Evolutionary conservation across 1,140 invertebrate species (phyloP).

Genomic region (Globodera rostochiensis): DNA sequence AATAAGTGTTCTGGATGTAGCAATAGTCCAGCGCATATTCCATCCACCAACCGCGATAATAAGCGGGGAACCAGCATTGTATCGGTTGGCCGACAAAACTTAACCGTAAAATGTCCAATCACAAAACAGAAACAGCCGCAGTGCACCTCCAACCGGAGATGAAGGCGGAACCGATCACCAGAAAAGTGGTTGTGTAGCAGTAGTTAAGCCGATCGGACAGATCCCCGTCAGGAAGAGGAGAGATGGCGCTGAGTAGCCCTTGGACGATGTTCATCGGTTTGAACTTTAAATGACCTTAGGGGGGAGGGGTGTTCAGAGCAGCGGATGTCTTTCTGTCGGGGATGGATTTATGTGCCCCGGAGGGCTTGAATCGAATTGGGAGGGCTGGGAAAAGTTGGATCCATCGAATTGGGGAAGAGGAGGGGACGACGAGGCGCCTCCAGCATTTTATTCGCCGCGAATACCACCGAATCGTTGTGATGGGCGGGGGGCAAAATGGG

Average conservation of each 20-base stretch:
- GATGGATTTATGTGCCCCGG: not conserved
- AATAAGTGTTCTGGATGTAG: constrained; percentile 65
- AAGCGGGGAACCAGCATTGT: constrained; percentile 65
- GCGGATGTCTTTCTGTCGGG: too few relatives aligned
- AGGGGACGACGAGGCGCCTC: not conserved
- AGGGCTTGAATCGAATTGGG: not conserved
- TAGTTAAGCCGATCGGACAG: constrained; percentile 60
- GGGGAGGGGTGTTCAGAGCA: not conserved
- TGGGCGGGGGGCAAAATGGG: not conserved
- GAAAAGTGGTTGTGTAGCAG: constrained; percentile 58
- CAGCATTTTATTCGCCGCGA: constrained; percentile 1
- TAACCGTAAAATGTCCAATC: constrained; percentile 7
- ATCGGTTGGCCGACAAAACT: constrained; percentile 60
- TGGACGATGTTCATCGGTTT: constrained; percentile 62
- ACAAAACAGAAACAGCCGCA: constrained; percentile 5
- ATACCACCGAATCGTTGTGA: not conserved
- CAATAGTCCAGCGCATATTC: constrained; percentile 66
- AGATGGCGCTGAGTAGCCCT: constrained; percentile 56
- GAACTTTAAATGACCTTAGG: not conserved
- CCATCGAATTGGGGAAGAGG: not conserved
- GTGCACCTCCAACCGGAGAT: constrained; percentile 62
- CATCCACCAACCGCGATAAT: constrained; percentile 65
- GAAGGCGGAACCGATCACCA: constrained; percentile 61
- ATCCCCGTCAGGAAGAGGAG: constrained; percentile 64
- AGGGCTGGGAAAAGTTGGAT: not conserved